Percentiles rank a stretch among this genome's conserved stretches.
phyloP scores from a whole-genome alignment of 2,888 invertebrate species.

The Andrena camellia region DNA sequence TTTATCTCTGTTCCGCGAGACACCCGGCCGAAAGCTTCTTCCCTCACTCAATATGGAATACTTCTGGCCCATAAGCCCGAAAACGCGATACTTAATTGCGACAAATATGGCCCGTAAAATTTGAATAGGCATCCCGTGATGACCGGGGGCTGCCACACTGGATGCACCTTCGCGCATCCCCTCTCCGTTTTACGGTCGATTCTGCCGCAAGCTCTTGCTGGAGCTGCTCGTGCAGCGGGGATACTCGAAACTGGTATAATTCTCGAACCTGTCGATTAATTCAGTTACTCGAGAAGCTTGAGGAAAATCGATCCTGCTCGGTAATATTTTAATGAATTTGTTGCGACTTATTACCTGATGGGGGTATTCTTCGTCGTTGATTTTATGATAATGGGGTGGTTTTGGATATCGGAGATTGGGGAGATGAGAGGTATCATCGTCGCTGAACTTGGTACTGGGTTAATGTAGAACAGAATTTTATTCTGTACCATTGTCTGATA shows the following conservation, averaged over 20 bases:
- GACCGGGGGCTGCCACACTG: constrained; percentile 10
- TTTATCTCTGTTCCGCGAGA: constrained; percentile 71
- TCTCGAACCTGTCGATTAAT: background rate
- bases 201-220: background rate
- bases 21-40: constrained; percentile 58
- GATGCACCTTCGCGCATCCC: constrained; percentile 34
- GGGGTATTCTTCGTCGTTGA: no score
- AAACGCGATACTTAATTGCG: constrained; percentile 83
- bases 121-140: constrained; percentile 82
- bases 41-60: constrained; percentile 79
- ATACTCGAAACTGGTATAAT: background rate
- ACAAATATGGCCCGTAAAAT: constrained; percentile 83
- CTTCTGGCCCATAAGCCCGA: constrained; percentile 77
- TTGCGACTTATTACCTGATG: no score
- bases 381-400: no score
- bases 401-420: no score
- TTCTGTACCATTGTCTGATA: no score
- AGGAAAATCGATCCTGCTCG: no score
- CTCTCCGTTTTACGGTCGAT: background rate
- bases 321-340: no score
- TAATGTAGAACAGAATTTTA: no score
- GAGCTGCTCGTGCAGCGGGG: background rate
- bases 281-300: no score
- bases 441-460: no score
- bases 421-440: no score